Percentiles rank a stretch among this genome's conserved stretches.
Conservation (phyloP, 2,888 invertebrate species). For the Phortica okadai region DNA sequence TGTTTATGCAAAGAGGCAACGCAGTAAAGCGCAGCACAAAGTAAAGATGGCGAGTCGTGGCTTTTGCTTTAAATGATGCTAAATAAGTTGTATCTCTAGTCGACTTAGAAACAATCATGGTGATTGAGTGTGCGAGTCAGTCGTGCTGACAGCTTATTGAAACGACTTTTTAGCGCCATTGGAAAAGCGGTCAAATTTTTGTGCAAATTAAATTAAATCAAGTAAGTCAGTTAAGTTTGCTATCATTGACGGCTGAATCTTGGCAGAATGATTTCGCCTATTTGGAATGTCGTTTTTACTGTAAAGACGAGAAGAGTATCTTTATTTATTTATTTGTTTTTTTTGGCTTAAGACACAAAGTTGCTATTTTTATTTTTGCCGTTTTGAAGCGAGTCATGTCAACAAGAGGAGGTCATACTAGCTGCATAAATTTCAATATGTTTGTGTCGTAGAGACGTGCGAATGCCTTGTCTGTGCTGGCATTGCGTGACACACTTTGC, state of each 20-base stretch:
- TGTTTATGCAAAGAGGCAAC: too few relatives aligned
- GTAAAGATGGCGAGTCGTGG: too few relatives aligned
- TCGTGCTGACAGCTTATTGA: neutral
- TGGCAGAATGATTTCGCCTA: neutral
- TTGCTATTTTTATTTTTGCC: neutral
- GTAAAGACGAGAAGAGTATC: conserved; percentile 2
- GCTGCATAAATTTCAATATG: neutral
- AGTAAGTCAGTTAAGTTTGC: neutral
- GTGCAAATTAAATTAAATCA: neutral
- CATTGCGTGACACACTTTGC: neutral
- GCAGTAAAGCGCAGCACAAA: too few relatives aligned
- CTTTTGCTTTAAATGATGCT: too few relatives aligned
- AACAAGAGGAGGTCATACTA: conserved; percentile 11
- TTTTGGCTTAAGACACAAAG: neutral
- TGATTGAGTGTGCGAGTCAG: too few relatives aligned
- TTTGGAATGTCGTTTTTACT: conserved; percentile 31
- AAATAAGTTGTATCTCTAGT: too few relatives aligned
- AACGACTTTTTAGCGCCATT: neutral
- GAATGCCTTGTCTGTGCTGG: neutral
- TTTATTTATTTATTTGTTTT: neutral
- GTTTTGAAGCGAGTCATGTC: conserved; percentile 2
- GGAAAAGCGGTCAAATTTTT: neutral
- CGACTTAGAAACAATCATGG: too few relatives aligned
- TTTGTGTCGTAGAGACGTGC: neutral
- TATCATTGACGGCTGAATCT: neutral